Evolutionary conservation across 2,888 invertebrate genomes (phyloP), one percentile per base, ranked within the genome.

Genomic region (Philonicus albiceps): DNA sequence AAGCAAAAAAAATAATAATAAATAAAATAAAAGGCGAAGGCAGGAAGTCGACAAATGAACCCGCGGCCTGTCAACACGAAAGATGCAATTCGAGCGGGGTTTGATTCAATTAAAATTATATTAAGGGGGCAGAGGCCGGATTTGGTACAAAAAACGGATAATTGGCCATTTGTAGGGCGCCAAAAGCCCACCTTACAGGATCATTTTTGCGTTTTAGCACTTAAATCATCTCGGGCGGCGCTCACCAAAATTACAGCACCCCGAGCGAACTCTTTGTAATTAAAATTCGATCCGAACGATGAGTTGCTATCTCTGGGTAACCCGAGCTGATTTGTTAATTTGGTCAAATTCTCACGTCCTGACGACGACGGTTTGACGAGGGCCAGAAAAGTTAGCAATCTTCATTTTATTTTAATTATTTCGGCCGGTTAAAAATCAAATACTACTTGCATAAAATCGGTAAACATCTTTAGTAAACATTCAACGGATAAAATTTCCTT

Each of bases 81-180:
- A 37, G 19, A 22, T 6, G 37, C 37, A 64, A 64, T 83, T 22
- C 64, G 31, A 30, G 37, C 34, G 83, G 64, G 64, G 19, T 83
- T 27, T 64, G 83, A 83, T 83, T 83, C 83, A 64, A 83, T 83
- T 83, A 83, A 83, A 83, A 83, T n/a, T 83, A 22, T 19, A 83
- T 83, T 83, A 83, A 6, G 55, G 34, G 19, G 55, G 64, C 37
- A 72, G 30, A 30, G 49, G 19, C 22, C 3, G 27, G 4, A 4
- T 30, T 34, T 7, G 16, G 74, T 27, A 3, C 22, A 31, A n/a
- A 83, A 22, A 30, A 31, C 11, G 37, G 22, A 13, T 34, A 19
- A 19, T 22, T 34, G 72, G 0, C 64, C 34, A 22, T 72, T 83
- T 43, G 31, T 19, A 37, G 30, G 40, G 64, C 64, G 72, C 83